Evolutionary conservation across 2,113 vertebrate species (phyloP).

Genomic region (Gobiocypris rarus): DNA sequence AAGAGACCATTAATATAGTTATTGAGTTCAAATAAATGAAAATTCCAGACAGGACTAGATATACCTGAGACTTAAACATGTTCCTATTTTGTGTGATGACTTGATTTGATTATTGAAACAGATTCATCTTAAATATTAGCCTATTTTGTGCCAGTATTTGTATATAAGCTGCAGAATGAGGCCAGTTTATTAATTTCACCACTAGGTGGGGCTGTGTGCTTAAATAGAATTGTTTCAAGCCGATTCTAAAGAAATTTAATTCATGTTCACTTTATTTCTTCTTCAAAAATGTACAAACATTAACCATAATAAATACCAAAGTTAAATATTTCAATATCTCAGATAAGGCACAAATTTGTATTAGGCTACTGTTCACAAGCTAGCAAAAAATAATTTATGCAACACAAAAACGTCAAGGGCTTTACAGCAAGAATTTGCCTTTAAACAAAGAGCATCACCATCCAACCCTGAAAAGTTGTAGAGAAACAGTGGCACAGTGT

Average conservation of each 20-base stretch:
- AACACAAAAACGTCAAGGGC: not conserved
- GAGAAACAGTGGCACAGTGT: constrained; percentile 54
- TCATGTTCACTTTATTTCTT: not conserved
- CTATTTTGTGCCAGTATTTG: not conserved
- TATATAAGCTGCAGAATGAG: not conserved
- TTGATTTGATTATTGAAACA: not conserved
- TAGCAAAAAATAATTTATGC: constrained; percentile 28
- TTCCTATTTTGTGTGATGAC: not conserved
- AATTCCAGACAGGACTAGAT: constrained; percentile 5
- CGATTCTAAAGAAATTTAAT: not conserved
- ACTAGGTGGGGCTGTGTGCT: constrained; percentile 49
- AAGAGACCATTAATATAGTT: constrained; percentile 7
- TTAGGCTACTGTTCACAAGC: not conserved
- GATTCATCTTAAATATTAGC: not conserved
- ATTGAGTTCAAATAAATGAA: not conserved
- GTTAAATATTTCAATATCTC: not conserved
- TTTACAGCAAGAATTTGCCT: not conserved
- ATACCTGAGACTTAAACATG: constrained; percentile 18
- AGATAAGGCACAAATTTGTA: not conserved
- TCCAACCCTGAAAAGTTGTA: not conserved
- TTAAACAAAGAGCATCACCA: not conserved
- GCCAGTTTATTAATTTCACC: not conserved
- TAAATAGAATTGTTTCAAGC: not conserved
- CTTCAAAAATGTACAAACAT: not conserved
- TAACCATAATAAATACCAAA: not conserved